Percentiles rank a stretch among this genome's conserved stretches.
phyloP scores from a whole-genome alignment of 2,888 invertebrate genomes.

The Leucophora obtusa region DNA sequence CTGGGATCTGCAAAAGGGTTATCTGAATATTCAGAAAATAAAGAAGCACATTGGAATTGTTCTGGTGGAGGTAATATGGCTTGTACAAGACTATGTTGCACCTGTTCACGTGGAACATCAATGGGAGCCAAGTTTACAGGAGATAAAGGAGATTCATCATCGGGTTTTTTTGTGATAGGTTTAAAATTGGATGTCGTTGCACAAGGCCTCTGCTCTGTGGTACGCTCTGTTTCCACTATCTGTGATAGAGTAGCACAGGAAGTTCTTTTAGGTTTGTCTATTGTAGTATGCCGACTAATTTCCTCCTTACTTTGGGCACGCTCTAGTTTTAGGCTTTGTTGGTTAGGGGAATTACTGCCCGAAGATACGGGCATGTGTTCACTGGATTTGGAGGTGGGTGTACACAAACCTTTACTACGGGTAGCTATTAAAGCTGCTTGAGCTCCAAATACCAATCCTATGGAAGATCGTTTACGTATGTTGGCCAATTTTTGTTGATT shows the following conservation, averaged over 20 bases:
- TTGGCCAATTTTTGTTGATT: slow-evolving; percentile 74
- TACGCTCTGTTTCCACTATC: slow-evolving; percentile 73
- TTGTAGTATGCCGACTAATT: slow-evolving; percentile 81
- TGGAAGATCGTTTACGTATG: slow-evolving; percentile 77
- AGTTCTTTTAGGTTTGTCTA: slow-evolving; percentile 82
- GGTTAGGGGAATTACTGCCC: slow-evolving; percentile 62
- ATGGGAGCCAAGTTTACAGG: slow-evolving; percentile 77
- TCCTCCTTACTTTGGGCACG: slow-evolving; percentile 76
- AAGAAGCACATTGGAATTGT: slow-evolving; percentile 86
- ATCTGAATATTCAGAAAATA: slow-evolving; percentile 81
- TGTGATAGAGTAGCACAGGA: slow-evolving; percentile 74
- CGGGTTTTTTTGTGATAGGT: slow-evolving; percentile 53
- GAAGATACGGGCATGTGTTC: slow-evolving; percentile 69
- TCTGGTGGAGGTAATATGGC: slow-evolving; percentile 87
- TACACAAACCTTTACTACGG: slow-evolving; percentile 75
- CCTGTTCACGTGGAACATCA: slow-evolving; percentile 74
- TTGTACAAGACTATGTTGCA: slow-evolving; percentile 80
- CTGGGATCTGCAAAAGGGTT: slow-evolving; percentile 81
- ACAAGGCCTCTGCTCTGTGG: slow-evolving; percentile 67
- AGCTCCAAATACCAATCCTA: slow-evolving; percentile 78
- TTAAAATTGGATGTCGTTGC: slow-evolving; percentile 58
- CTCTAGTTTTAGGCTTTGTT: slow-evolving; percentile 65
- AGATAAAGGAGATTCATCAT: slow-evolving; percentile 71
- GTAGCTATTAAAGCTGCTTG: slow-evolving; percentile 78
- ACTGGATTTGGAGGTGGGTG: slow-evolving; percentile 74